Conservation (phyloP, 2,113 vertebrate species). For the Illadopsis cleaveri region DNA sequence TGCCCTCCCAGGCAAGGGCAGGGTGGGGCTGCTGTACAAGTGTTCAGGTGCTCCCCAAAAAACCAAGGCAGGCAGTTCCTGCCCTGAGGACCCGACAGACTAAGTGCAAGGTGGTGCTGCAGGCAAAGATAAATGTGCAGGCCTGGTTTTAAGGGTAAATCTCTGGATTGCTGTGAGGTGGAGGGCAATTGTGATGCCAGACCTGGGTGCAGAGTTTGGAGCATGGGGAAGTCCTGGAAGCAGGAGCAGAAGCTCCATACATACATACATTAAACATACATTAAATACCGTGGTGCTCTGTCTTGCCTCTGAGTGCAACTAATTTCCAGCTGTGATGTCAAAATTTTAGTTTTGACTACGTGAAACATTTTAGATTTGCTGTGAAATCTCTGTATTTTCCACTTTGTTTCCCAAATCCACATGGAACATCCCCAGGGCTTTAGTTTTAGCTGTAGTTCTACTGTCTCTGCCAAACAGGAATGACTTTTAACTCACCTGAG, state of each 20-base stretch:
- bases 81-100: not conserved
- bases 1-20: not conserved
- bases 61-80: not conserved
- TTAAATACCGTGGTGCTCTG: not conserved
- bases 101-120: not conserved
- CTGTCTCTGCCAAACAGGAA: not conserved
- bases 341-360: not conserved
- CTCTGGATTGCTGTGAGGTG: not conserved
- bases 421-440: not conserved
- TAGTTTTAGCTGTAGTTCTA: not conserved
- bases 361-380: not conserved
- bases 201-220: not conserved
- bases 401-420: not conserved
- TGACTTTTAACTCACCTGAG: not conserved
- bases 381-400: not conserved
- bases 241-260: not conserved
- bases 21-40: rapidly evolving
- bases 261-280: too few relatives aligned
- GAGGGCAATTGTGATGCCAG: rapidly evolving
- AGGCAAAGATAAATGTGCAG: not conserved
- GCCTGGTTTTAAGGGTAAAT: not conserved
- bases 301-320: not conserved
- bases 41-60: not conserved
- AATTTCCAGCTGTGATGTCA: not conserved
- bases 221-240: not conserved